Conservation (phyloP, 2,797 vertebrate species). For the Eremophila alpestris region DNA sequence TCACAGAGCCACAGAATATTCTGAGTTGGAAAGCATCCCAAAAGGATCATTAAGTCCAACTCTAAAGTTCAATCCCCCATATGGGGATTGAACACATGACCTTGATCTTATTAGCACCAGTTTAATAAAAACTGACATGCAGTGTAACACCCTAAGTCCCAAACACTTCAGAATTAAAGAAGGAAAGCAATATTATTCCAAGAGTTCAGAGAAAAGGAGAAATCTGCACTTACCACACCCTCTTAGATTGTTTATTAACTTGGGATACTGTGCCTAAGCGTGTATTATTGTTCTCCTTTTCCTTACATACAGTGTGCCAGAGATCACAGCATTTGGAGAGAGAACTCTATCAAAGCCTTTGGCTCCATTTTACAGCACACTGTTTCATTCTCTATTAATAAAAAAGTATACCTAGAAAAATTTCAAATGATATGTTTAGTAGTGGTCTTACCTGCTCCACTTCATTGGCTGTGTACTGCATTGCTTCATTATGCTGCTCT, state of each 20-base stretch:
- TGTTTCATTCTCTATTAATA: conserved; percentile 3
- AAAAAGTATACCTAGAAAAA: not conserved
- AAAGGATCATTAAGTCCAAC: not conserved
- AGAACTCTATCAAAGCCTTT: conserved; percentile 27
- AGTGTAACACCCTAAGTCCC: not conserved
- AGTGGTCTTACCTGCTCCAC: conserved; percentile 84
- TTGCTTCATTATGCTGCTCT: conserved; percentile 89
- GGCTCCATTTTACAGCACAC: not conserved
- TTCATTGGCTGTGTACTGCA: conserved; percentile 78
- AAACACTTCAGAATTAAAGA: not conserved
- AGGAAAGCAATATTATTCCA: not conserved
- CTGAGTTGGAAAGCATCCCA: not conserved
- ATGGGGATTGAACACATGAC: not conserved
- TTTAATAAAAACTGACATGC: not conserved
- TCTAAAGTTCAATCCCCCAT: not conserved
- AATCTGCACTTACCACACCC: not conserved
- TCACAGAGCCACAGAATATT: not conserved
- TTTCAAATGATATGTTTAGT: not conserved
- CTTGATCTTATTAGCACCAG: not conserved
- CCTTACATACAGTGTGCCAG: accelerated
- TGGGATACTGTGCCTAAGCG: not conserved
- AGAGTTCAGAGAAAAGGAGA: not conserved
- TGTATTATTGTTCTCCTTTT: not conserved
- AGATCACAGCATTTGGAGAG: not conserved
- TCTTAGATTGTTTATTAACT: not conserved